phyloP scores from a whole-genome alignment of 2,888 invertebrate species.

The Embidobia sp. region DNA sequence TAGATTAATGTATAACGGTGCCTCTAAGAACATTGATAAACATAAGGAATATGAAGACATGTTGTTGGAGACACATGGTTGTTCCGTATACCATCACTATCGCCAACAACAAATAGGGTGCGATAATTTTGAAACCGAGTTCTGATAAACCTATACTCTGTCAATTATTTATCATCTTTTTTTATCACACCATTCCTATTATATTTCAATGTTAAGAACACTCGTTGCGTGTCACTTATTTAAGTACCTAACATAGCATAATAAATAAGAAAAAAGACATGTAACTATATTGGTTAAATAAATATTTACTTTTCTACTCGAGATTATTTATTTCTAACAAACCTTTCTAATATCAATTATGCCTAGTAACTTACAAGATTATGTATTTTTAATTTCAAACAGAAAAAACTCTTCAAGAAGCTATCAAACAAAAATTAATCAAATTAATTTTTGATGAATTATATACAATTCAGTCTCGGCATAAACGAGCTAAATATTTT shows the following conservation, averaged over 20 bases:
- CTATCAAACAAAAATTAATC: too few relatives aligned
- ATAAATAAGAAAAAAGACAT: neutral
- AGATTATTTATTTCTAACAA: neutral
- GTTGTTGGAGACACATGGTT: constrained; percentile 86
- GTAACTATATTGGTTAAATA: constrained; percentile 29
- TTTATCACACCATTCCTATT: constrained; percentile 47
- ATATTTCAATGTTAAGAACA: constrained; percentile 65
- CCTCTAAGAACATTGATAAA: constrained; percentile 57
- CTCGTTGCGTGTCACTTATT: constrained; percentile 64
- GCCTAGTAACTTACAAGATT: too few relatives aligned
- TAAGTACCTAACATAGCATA: constrained; percentile 16
- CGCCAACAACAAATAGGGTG: constrained; percentile 68
- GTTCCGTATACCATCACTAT: constrained; percentile 83
- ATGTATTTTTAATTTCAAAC: too few relatives aligned
- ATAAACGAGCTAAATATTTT: too few relatives aligned
- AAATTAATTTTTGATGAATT: too few relatives aligned
- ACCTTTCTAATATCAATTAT: too few relatives aligned
- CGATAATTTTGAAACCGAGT: constrained; percentile 71
- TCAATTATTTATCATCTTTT: constrained; percentile 59
- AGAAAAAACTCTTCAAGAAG: too few relatives aligned
- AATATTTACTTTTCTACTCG: constrained; percentile 34
- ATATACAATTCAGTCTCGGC: too few relatives aligned
- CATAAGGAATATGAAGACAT: constrained; percentile 82
- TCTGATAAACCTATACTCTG: constrained; percentile 65
- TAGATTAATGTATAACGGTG: constrained; percentile 68